These are phyloP conservation scores for Remorina albescens DNA, from an alignment of 2,797 vertebrate species.

Conservation along the genomic window DNA sequence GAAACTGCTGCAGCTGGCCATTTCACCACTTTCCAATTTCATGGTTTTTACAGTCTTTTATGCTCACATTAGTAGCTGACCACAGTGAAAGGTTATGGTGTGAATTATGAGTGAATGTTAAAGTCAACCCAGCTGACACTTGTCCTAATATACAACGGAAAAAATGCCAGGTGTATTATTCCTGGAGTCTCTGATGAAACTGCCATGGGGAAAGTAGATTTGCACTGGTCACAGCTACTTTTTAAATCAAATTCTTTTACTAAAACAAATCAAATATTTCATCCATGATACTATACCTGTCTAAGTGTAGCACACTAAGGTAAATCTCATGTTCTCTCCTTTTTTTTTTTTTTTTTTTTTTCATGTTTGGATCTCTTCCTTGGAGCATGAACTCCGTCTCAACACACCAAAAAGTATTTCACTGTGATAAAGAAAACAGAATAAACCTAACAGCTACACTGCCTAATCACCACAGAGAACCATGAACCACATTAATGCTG, in stretches of 20 bases:
- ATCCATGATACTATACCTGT: background rate
- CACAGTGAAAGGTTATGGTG: conserved; percentile 24
- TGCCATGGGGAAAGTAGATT: conserved; percentile 36
- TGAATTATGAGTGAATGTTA: conserved; percentile 23
- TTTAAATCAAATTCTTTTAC: conserved; percentile 21
- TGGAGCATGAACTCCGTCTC: background rate
- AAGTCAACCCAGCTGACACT: background rate
- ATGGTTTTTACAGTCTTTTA: conserved; percentile 30
- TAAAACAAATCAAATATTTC: conserved; percentile 9
- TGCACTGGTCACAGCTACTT: conserved; percentile 23
- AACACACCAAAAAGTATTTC: background rate
- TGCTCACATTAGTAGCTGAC: conserved; percentile 11
- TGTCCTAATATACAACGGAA: conserved; percentile 10
- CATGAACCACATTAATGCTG: background rate
- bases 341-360: no score
- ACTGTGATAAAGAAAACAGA: conserved; percentile 7
- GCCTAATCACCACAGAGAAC: conserved; percentile 16
- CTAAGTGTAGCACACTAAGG: conserved; percentile 3
- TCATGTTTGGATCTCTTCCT: conserved; percentile 14
- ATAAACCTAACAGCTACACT: conserved; percentile 1
- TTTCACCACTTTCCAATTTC: conserved; percentile 30
- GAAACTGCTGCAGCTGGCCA: conserved; percentile 58
- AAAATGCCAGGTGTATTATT: conserved; percentile 24
- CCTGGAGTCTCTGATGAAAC: conserved; percentile 19
- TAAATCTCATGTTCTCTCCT: conserved; percentile 34